Base-by-base conservation (phyloP, 1,140 invertebrate species). In the Penaeus indicus region DNA sequence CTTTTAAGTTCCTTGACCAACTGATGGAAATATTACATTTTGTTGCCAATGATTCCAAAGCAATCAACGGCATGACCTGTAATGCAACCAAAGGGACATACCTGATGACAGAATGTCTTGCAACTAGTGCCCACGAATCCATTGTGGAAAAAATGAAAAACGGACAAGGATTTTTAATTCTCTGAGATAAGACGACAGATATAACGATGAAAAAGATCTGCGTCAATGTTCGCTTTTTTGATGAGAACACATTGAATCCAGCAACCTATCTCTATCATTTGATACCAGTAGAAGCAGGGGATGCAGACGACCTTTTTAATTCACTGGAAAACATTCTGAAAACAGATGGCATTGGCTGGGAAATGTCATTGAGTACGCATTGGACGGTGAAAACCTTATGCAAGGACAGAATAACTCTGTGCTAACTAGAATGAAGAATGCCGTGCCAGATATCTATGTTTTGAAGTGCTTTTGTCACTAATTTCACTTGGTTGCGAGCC, bases 171-270 rank as follows among this genome's bases (percentile, higher is more conserved):
- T n/a, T n/a, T n/a, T 10, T 19, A 42, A 21, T 7, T 7, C 21
- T 64, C 13, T 63, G 62, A 62, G 81, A 83, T 63, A 83, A 83
- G 27, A 63, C 62, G 42, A 67, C 61, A 19, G 62, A 67, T 27
- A 84, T 47, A 67, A 84, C 69, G 62, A 84, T 32, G 62, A 84
- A 84, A 69, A 67, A n/a, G n/a, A 67, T 84, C 42, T 84, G 82
- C 27, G 63, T 69, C 38, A 69, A 84, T 84, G 3, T 84, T 3
- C n/a, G 82, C 25, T 84, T 67, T 67, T 84, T 84, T 61, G 69
- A 84, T 67, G n/a, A n/a, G 42, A 27, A 84, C 60, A 84, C 61
- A 67, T 82, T 16, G n/a, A 63, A 64, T 32, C 82, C 63, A 84
- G 27, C 69, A n/a, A 84, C 82, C 22, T 63, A 63, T 67, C 69